Evolutionary conservation across 2,888 invertebrate species (phyloP), one percentile per base, ranked within the genome.

Genomic region (Ormyrus labotus): DNA sequence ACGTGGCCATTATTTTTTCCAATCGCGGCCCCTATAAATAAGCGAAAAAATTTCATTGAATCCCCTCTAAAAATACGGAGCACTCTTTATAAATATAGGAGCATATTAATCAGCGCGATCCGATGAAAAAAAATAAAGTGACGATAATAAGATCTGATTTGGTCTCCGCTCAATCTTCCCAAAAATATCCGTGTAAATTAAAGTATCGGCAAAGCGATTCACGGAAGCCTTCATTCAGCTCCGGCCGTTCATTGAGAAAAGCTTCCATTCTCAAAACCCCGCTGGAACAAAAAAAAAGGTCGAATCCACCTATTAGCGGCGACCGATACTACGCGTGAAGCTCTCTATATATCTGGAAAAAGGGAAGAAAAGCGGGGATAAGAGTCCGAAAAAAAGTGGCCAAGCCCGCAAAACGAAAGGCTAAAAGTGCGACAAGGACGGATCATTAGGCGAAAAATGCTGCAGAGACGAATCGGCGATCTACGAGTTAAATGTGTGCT

Each of bases 201-300:
- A 74, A 74, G n/a, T 74, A 74, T 65, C 50, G 74, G 57, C 34
- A 51, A 75, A 75, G 45, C 58, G 60, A 68, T 75, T 67, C 68
- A 67, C 19, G 3, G 11, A n/a, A 58, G 13, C 45, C 55, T 77
- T 64, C 77, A 64, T 70, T 65, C 65, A 65, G 7, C 19, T 9
- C 8, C n/a, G 5, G 5, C 55, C 2, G 47, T 11, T 63, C 64
- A 77, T 77, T 77, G 57, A 57, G 53, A 10, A 64, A 57, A 57
- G 9, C 57, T 5, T 34, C 5, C n/a, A 45, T 11, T 61, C 51
- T 34, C 34, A 34, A 34, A 34, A 8, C 34, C 51, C 34, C 55
- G 9, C 64, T 34, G 34, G 34, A 34, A 13, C 13, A 13, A 34
- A 34, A 34, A 34, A 34, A 4, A 34, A n/a, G n/a, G 34, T 4